Evolutionary conservation across 30 jellyfish, hydroid and myxozoan genomes (phyloP), one percentile per base, ranked within the genome.

Genomic region (Hydractinia symbiolongicarpus): DNA sequence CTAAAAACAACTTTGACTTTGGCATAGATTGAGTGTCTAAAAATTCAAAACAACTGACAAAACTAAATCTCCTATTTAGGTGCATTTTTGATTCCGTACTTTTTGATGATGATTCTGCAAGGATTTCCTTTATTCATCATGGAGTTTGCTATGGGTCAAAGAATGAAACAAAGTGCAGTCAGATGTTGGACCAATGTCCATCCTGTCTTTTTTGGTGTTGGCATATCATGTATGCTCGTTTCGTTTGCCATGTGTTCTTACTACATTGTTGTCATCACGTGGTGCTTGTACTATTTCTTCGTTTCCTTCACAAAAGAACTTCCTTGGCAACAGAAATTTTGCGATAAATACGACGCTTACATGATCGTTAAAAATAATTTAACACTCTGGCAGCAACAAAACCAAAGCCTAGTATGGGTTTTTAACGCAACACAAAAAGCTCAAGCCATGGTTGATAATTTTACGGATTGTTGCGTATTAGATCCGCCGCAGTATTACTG

Each of bases 121-220:
- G 97, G 97, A 16, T 80, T 90, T 44, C 97, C 97, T 5, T 66
- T 90, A 68, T 90, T 90, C 61, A 58, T 90, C 50, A 90, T 90
- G 95, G 97, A 90, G 67, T 90, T 85, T 69, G 95, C 97, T 4
- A 88, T 90, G 58, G 97, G 97, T n/a, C 97, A 90, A 77, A 68
- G 97, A 51, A 90, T 90, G 97, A 85, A 90, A 68, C 95, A 90
- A 68, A 81, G 94, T 81, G 97, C 97, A 7, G 97, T 90, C 30
- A 62, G 88, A 16, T 90, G 95, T 17, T 90, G 95, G 95, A 90
- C 77, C 56, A 90, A 86, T 62, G 94, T 90, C 9, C 97, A 90
- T 61, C 97, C 97, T 9, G 97, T 85, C 30, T 90, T 90, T 79
- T 90, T 90, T 82, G 97, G 97, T 55, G 95, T 90, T 70, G 97